phyloP scores from a whole-genome alignment of 2,113 vertebrate genomes.

The Ondatra zibethicus region DNA sequence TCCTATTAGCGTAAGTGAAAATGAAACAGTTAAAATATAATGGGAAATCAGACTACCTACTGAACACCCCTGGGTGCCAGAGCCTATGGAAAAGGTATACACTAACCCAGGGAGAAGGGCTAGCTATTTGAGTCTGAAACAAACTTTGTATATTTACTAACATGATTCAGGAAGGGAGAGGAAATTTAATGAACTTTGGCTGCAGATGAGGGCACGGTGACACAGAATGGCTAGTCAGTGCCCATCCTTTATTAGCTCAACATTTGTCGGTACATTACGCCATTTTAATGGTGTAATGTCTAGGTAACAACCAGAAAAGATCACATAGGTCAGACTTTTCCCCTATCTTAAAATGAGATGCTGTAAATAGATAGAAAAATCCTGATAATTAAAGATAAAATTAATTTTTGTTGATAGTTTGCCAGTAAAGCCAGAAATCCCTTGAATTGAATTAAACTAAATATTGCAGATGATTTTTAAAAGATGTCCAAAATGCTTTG shows the following conservation, averaged over 20 bases:
- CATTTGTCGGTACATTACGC: not conserved
- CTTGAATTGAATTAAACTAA: not conserved
- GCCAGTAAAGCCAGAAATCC: not conserved
- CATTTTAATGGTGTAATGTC: not conserved
- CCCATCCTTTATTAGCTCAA: not conserved
- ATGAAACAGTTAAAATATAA: not conserved
- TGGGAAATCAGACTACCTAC: not conserved
- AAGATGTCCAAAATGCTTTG: not conserved
- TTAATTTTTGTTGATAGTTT: not conserved
- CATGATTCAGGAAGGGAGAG: not conserved
- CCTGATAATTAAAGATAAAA: not conserved
- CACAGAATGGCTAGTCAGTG: no score
- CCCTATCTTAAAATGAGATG: not conserved
- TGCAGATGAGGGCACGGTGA: not conserved
- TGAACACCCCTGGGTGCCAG: not conserved
- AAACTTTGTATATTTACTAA: not conserved
- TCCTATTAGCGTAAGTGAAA: not conserved
- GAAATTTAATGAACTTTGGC: not conserved
- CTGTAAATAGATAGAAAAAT: not conserved
- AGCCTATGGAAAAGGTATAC: not conserved
- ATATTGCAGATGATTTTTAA: not conserved
- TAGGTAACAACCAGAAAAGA: not conserved
- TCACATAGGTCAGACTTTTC: not conserved
- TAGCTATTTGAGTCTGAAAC: not conserved
- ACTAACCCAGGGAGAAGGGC: not conserved